Percentiles rank a stretch among this genome's conserved stretches.
Evolutionary conservation across 2,797 vertebrate species (phyloP).

Genomic region (Hafferia zeledoni): DNA sequence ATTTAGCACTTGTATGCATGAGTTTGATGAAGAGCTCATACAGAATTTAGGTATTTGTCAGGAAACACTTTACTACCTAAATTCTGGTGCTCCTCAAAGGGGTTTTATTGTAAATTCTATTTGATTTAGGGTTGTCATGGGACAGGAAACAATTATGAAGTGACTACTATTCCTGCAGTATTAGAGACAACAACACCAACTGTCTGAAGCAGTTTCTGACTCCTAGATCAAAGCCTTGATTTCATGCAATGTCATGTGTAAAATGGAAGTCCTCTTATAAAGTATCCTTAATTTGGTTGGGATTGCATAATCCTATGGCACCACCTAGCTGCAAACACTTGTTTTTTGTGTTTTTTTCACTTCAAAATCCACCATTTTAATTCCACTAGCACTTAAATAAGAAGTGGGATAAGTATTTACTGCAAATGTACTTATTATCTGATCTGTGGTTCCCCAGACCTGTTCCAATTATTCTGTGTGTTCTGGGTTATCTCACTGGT

Average conservation of each 20-base stretch:
- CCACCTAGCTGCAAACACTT: constrained; percentile 60
- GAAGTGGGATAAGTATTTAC: neutral
- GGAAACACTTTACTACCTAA: neutral
- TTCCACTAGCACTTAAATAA: neutral
- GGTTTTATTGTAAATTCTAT: neutral
- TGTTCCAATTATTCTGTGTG: neutral
- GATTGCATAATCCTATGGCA: constrained; percentile 35
- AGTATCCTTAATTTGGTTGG: neutral
- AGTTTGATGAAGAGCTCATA: neutral
- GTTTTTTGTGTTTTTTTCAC: neutral
- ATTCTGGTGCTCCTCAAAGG: neutral
- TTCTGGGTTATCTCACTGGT: neutral
- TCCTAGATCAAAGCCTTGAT: neutral
- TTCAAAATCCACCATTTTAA: neutral
- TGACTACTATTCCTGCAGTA: neutral
- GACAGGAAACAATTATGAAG: neutral
- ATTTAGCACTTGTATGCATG: neutral
- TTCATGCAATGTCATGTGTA: neutral
- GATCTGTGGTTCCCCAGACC: neutral
- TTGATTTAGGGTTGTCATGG: neutral
- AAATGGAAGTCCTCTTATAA: neutral
- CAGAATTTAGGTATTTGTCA: neutral
- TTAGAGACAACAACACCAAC: neutral
- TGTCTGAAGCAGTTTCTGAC: neutral
- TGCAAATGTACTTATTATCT: neutral